Percentiles rank a stretch among this genome's conserved stretches.
Evolutionary conservation across 2,888 invertebrate species (phyloP).

Genomic region (Patella depressa): DNA sequence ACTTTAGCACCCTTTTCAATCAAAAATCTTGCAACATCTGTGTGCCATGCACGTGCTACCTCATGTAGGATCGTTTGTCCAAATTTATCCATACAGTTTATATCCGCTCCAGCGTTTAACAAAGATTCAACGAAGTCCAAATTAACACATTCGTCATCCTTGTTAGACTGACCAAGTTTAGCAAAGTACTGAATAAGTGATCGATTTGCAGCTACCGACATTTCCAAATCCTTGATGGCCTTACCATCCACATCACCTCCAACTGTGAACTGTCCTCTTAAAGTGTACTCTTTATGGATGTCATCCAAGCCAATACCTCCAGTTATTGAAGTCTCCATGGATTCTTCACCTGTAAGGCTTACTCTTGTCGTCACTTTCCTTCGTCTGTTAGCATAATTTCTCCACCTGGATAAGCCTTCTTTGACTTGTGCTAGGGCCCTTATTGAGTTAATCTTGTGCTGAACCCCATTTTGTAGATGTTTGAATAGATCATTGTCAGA

Average conservation of each 20-base stretch:
- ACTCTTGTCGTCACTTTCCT: constrained; percentile 29
- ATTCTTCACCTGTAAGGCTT: constrained; percentile 25
- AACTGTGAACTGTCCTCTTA: constrained; percentile 22
- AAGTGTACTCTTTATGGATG: constrained; percentile 42
- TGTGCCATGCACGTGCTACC: constrained; percentile 67
- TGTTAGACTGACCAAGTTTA: constrained; percentile 53
- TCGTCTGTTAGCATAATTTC: constrained; percentile 48
- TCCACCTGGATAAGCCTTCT: constrained; percentile 52
- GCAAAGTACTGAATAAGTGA: constrained; percentile 67
- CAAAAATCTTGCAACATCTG: constrained; percentile 66
- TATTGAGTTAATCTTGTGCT: constrained; percentile 42
- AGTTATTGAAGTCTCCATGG: constrained; percentile 26
- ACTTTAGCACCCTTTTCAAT: constrained; percentile 62
- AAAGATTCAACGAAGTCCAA: constrained; percentile 63
- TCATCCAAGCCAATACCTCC: constrained; percentile 52
- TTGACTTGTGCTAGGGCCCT: constrained; percentile 53
- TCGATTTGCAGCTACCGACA: constrained; percentile 52
- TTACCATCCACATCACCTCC: not conserved
- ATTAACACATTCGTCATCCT: constrained; percentile 58
- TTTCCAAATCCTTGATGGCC: constrained; percentile 23
- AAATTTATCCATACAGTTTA: constrained; percentile 65
- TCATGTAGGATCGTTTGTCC: constrained; percentile 70
- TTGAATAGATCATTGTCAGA: constrained; percentile 29
- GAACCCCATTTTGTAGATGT: constrained; percentile 41
- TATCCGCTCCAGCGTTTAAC: constrained; percentile 60